A percentile compares a stretch with the other conserved stretches of the same genome.
These are phyloP conservation scores for Sorex maritimensis DNA, from an alignment of 2,797 vertebrate species.

Conservation along the genomic window DNA sequence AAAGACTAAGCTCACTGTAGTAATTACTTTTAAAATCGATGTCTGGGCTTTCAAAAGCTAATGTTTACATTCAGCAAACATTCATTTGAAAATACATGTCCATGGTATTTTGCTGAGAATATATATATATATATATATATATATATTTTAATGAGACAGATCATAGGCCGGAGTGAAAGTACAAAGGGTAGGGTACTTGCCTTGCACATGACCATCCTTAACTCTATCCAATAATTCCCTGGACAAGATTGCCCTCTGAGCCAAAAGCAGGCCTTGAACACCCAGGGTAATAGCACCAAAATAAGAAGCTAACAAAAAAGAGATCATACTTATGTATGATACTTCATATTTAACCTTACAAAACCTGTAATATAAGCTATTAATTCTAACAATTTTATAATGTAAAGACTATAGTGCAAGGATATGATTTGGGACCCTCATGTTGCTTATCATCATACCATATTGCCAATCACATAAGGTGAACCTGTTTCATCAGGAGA, in stretches of 20 bases:
- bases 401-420: conserved; percentile 29
- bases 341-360: conserved; percentile 35
- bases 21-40: conserved; percentile 63
- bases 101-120: background rate
- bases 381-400: conserved; percentile 57
- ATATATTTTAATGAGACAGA: background rate
- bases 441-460: conserved; percentile 6
- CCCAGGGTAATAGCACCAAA: too few species aligned
- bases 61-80: conserved; percentile 66
- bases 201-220: too few species aligned
- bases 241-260: too few species aligned
- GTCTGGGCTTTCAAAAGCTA: conserved; percentile 54
- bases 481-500: conserved; percentile 48
- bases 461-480: conserved; percentile 45
- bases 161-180: too few species aligned
- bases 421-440: conserved; percentile 22
- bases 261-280: too few species aligned
- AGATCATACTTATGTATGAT: conserved; percentile 15
- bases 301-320: background rate
- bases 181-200: too few species aligned
- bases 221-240: too few species aligned
- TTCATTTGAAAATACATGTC: conserved; percentile 4
- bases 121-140: background rate
- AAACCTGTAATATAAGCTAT: conserved; percentile 39
- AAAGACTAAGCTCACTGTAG: conserved; percentile 20